Percentiles rank a stretch among this genome's conserved stretches.
Evolutionary conservation across 1,140 invertebrate species (phyloP).

Genomic region (Papilio polytes): DNA sequence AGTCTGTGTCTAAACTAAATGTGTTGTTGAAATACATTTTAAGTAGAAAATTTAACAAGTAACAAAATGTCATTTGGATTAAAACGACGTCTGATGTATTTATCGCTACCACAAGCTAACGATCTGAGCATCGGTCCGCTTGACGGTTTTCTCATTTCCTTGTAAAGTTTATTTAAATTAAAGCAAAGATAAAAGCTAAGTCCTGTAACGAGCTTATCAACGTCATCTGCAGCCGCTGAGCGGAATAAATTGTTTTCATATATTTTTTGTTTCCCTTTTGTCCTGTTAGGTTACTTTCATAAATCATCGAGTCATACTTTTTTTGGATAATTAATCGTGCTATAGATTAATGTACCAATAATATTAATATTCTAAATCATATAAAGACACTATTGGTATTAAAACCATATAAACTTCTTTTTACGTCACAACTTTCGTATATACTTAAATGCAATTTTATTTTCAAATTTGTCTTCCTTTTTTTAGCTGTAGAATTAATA

Average conservation of each 20-base stretch:
- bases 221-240: slow-evolving; percentile 16
- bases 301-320: slow-evolving; percentile 5
- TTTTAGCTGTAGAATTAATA: neutral
- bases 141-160: slow-evolving; percentile 25
- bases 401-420: too few relatives aligned
- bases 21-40: too few relatives aligned
- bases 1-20: too few relatives aligned
- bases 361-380: neutral
- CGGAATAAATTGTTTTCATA: slow-evolving; percentile 19
- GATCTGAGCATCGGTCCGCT: neutral
- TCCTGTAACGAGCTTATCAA: slow-evolving; percentile 35
- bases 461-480: neutral
- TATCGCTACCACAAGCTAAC: slow-evolving; percentile 15
- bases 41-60: neutral
- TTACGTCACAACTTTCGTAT: too few relatives aligned
- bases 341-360: neutral
- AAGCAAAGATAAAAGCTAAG: slow-evolving; percentile 23
- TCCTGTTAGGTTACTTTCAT: slow-evolving; percentile 18
- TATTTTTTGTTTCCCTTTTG: slow-evolving; percentile 21
- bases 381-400: neutral
- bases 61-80: neutral
- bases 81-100: neutral
- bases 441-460: too few relatives aligned
- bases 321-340: slow-evolving; percentile 11
- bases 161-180: slow-evolving; percentile 30